Conservation (phyloP, 2,888 invertebrate genomes). For the Gastrophysa polygoni region DNA sequence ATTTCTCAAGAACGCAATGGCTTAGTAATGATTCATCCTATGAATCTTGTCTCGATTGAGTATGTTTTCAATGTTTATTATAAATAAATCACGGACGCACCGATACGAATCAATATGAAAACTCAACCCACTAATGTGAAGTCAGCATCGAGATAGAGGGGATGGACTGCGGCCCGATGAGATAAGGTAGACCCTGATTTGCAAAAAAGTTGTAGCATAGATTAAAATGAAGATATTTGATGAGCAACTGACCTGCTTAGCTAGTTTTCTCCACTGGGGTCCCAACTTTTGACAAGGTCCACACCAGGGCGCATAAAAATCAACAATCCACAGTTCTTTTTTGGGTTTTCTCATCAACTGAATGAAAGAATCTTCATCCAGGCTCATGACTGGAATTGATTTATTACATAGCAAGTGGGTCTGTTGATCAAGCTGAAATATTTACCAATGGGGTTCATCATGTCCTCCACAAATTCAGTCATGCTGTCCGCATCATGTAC, state of each 20-base stretch:
- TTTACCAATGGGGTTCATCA: constrained; percentile 61
- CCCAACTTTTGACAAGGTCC: constrained; percentile 73
- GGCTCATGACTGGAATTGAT: constrained; percentile 60
- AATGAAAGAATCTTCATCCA: constrained; percentile 64
- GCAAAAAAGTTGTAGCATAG: too few species aligned
- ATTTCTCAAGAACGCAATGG: too few species aligned
- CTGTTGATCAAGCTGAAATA: not conserved
- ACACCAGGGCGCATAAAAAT: constrained; percentile 79
- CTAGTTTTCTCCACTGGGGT: constrained; percentile 71
- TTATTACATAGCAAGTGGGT: not conserved
- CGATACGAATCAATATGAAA: too few species aligned
- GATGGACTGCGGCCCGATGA: too few species aligned
- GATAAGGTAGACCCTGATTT: too few species aligned
- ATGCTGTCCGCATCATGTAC: constrained; percentile 65
- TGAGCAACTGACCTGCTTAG: constrained; percentile 62
- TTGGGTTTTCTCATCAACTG: constrained; percentile 61
- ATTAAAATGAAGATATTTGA: not conserved
- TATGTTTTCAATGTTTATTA: too few species aligned
- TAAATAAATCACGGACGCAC: too few species aligned
- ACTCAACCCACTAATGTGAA: too few species aligned
- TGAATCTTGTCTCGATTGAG: too few species aligned
- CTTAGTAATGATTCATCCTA: too few species aligned
- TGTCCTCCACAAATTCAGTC: constrained; percentile 69
- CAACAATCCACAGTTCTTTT: constrained; percentile 69
- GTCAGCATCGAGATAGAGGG: too few species aligned